Base-by-base conservation (phyloP, 2,888 invertebrate species). In the Apotomis turbidana region DNA sequence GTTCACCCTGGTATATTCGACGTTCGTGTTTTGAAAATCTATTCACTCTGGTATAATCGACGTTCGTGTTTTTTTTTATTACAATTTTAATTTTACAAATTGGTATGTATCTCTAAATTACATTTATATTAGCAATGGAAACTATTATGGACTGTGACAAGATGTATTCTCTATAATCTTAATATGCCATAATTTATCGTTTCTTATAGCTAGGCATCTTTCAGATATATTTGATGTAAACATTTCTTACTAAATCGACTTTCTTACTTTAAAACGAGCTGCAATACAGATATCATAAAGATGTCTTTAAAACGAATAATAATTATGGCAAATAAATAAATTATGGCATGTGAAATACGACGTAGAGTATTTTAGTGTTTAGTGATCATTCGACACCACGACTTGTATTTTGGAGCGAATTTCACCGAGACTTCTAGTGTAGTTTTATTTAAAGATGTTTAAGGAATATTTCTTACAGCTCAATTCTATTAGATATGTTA, bases 381-480 rank as follows among this genome's bases (percentile, higher is more conserved):
- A 54, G 54, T 55, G 27, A 44, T 44, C 36, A 38, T 58, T 49
- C 9, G 49, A 44, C 10, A 55, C 27, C 41, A 15, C 52, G 3
- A 51, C 41, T 9, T 44, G 44, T 44, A 46, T 27, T 63, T 54
- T 52, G 62, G 62, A 52, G 54, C n/a, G 27, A 44, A 64, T 10
- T 49, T 46, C 15, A 27, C 8, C 55, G 49, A 55, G 38, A 57
- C 10, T 54, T 52, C 64, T 12, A 36, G 46, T 58, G 57, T n/a
- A 64, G 63, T 41, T 52, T 54, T 15, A 15, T 12, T 54, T 63
- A 51, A 51, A 12, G 15, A 52, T 9, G 57, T 46, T 59, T 64
- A 54, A 59, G 52, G 52, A 60, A 36, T 70, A 46, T 70, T 27
- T 59, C 54, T 70, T n/a, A 58, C 36, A 46, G 58, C 59, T 66